A percentile compares a stretch with the other conserved stretches of the same genome.
Evolutionary conservation across 2,113 vertebrate species (phyloP).

Genomic region (Thalassarche chlororhynchos): DNA sequence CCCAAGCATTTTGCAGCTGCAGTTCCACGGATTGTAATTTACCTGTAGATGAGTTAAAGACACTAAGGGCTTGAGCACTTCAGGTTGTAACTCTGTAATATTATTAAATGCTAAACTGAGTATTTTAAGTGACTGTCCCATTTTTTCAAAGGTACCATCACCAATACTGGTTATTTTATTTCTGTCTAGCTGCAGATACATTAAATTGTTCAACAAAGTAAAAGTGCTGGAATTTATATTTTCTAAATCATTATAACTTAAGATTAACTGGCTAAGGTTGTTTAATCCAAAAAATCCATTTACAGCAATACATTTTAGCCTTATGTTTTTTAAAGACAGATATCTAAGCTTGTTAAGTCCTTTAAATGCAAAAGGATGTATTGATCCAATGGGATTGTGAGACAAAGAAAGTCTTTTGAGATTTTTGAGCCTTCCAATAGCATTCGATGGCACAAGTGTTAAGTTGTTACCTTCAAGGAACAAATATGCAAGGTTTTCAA

Average conservation of each 20-base stretch:
- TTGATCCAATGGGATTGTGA: constrained; percentile 64
- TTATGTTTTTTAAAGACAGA: constrained; percentile 68
- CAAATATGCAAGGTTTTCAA: constrained; percentile 70
- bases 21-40: constrained; percentile 79
- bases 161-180: constrained; percentile 73
- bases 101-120: constrained; percentile 81
- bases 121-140: constrained; percentile 74
- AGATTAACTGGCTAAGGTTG: constrained; percentile 71
- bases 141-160: constrained; percentile 70
- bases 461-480: constrained; percentile 75
- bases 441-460: constrained; percentile 67
- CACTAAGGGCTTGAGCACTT: constrained; percentile 73
- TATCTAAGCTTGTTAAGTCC: constrained; percentile 68
- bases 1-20: constrained; percentile 70
- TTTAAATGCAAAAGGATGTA: constrained; percentile 74
- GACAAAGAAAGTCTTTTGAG: constrained; percentile 76
- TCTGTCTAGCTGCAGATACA: constrained; percentile 71
- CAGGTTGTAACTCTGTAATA: constrained; percentile 75
- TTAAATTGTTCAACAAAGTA: constrained; percentile 66
- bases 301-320: constrained; percentile 62
- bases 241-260: constrained; percentile 74
- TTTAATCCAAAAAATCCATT: constrained; percentile 72
- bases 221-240: constrained; percentile 70
- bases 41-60: constrained; percentile 76
- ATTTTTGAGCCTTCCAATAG: constrained; percentile 67